phyloP scores from a whole-genome alignment of 2,888 invertebrate genomes.

The Ischnus inquisitorius region DNA sequence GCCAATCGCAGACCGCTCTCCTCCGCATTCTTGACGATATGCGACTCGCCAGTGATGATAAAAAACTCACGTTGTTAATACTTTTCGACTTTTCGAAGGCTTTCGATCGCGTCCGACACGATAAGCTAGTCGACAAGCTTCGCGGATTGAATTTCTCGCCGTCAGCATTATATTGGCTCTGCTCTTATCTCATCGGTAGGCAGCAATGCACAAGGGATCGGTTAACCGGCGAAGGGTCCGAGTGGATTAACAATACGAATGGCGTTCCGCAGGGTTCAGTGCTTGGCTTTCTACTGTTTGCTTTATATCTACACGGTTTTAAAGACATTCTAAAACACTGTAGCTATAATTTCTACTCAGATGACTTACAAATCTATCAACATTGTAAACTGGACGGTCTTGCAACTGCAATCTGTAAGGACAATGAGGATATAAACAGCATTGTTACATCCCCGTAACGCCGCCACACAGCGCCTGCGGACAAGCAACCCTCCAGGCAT shows the following conservation, averaged over 20 bases:
- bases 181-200: constrained; percentile 39
- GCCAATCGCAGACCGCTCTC: constrained; percentile 72
- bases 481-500: too few species aligned
- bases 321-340: not conserved
- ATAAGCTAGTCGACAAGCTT: constrained; percentile 70
- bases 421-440: too few species aligned
- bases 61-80: not conserved
- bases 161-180: constrained; percentile 82
- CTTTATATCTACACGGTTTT: constrained; percentile 39
- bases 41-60: constrained; percentile 68
- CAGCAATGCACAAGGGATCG: constrained; percentile 5
- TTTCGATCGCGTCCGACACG: too few species aligned
- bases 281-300: constrained; percentile 54
- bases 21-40: constrained; percentile 74
- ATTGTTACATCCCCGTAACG: too few species aligned
- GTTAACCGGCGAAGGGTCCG: not conserved
- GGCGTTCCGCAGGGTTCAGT: constrained; percentile 58
- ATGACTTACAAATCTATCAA: not conserved
- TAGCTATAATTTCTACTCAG: constrained; percentile 4
- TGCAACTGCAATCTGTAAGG: too few species aligned
- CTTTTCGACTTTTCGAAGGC: too few species aligned
- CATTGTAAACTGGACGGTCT: not conserved
- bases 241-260: not conserved
- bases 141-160: constrained; percentile 78
- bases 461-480: too few species aligned